Evolutionary conservation across 2,113 vertebrate species (phyloP), one percentile per base, ranked within the genome.

Genomic region (Alaudala cheleensis): DNA sequence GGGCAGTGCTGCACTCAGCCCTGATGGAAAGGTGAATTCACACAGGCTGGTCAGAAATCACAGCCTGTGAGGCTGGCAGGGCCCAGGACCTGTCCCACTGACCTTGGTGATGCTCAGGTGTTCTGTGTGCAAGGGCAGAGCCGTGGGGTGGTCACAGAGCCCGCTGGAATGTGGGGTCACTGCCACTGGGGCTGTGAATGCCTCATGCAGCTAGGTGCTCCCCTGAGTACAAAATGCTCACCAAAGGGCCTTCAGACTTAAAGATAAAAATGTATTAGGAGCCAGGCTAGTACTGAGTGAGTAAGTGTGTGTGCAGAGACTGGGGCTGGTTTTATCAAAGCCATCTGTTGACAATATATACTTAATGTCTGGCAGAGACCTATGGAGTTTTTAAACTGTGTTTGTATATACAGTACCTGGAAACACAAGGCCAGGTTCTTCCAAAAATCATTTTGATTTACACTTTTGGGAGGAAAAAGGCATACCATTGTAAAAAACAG

Each of bases 381-480:
- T 69, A 21, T 31, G 54, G n/a, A 66, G n/a, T 49, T 57, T 65
- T 44, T 37, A 62, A 47, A 58, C 10, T 45, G 14, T 57, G 22
- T 81, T 88, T 83, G 45, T 92, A 12, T 77, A 45, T 78, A 33
- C 14, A 70, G 33, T 66, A 92, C 60, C 72, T 94, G 72, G 47
- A 92, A 91, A 77, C 67, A 70, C 33, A 62, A 57, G 67, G 54
- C 29, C 20, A 53, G 57, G 13, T 73, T 61, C 67, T 86, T 92
- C 53, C 54, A 91, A 58, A 88, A 73, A 81, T 66, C 3, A 50
- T 66, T 91, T 86, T 73, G 58, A 86, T 81, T 88, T 95, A 92
- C 67, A 58, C 26, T 77, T 93, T 34, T 39, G 47, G 34, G 26
- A 83, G 34, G 42, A 76, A 91, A 81, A 66, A 90, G 44, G 9